Evolutionary conservation across 2,113 vertebrate genomes (phyloP).

Genomic region (Hirundichthys speculiger): DNA sequence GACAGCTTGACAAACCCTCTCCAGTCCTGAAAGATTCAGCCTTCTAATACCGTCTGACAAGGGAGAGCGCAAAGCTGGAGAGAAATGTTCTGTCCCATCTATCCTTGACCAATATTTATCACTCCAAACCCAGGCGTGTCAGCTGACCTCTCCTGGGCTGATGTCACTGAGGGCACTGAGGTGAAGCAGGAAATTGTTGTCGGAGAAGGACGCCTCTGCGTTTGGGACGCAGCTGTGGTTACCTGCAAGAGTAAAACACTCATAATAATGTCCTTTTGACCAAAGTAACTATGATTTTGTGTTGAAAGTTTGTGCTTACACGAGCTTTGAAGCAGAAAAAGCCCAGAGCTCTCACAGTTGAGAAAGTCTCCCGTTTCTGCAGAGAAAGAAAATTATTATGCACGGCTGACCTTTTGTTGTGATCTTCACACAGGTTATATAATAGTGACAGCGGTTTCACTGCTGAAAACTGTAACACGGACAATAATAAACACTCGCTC

Average conservation of each 20-base stretch:
- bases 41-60: conserved; percentile 64
- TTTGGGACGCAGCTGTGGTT: conserved; percentile 98
- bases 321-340: conserved; percentile 97
- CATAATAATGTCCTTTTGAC: background rate
- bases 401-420: conserved; percentile 16
- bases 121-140: conserved; percentile 45
- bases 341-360: conserved; percentile 97
- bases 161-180: conserved; percentile 91
- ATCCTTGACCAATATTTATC: conserved; percentile 44
- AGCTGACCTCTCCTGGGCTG: conserved; percentile 90
- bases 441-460: background rate
- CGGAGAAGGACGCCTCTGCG: conserved; percentile 93
- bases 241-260: conserved; percentile 76
- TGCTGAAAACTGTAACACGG: conserved; percentile 5
- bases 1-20: conserved; percentile 73
- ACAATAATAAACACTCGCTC: conserved; percentile 1
- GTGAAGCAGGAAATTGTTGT: conserved; percentile 95
- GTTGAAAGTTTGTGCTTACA: conserved; percentile 82
- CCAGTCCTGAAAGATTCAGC: conserved; percentile 56
- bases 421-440: conserved; percentile 13
- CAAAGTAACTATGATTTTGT: no score
- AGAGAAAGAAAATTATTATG: conserved; percentile 32
- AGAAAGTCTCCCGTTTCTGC: conserved; percentile 96
- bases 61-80: conserved; percentile 44
- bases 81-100: conserved; percentile 42